A percentile compares a stretch with the other conserved stretches of the same genome.
These are phyloP conservation scores for Meloe dianella DNA, from an alignment of 2,888 invertebrate genomes.

Conservation along the genomic window DNA sequence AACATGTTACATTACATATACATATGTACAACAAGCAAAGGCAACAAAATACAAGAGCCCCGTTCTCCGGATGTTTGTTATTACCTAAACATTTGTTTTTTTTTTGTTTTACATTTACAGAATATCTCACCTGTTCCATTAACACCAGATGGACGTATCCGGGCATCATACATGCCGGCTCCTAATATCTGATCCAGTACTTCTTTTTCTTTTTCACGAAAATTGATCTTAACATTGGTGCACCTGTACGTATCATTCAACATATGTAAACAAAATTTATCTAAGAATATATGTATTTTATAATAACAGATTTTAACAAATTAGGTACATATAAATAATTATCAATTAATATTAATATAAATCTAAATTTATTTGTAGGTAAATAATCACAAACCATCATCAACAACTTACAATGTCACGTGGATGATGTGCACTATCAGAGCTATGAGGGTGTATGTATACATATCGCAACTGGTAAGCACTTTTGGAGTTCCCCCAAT, in stretches of 20 bases:
- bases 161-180: conserved; percentile 88
- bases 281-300: neutral
- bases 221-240: conserved; percentile 83
- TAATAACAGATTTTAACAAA: neutral
- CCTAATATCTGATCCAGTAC: conserved; percentile 92
- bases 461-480: conserved; percentile 36
- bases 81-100: neutral
- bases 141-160: conserved; percentile 91
- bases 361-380: neutral
- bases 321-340: neutral
- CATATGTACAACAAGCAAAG: conserved; percentile 53
- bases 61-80: conserved; percentile 24
- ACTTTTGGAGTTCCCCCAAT: conserved; percentile 10
- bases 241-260: conserved; percentile 62
- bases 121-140: conserved; percentile 86
- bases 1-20: conserved; percentile 54
- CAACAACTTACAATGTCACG: conserved; percentile 61
- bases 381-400: conserved; percentile 20
- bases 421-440: conserved; percentile 58
- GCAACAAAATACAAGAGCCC: conserved; percentile 43
- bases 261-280: conserved; percentile 1
- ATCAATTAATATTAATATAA: neutral
- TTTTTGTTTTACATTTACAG: neutral
- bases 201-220: conserved; percentile 93
- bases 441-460: conserved; percentile 46